These are phyloP conservation scores for Albula goreensis DNA, from an alignment of 2,113 vertebrate genomes.

Conservation along the genomic window DNA sequence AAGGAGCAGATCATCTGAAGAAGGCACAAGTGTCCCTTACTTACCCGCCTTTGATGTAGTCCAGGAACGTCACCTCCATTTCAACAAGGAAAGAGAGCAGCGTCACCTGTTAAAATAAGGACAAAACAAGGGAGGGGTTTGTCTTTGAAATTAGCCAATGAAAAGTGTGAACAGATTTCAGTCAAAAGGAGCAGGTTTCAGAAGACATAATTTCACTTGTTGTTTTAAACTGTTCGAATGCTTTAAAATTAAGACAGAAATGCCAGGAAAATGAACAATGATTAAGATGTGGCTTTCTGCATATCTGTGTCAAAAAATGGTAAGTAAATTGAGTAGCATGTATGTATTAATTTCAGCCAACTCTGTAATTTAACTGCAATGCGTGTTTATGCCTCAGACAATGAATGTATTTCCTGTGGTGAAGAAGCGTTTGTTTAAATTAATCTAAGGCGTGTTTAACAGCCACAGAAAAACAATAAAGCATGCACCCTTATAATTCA, in stretches of 20 bases:
- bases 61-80: slow-evolving; percentile 95
- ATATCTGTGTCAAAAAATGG: no score
- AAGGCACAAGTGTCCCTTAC: slow-evolving; percentile 48
- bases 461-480: background rate
- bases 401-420: background rate
- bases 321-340: no score
- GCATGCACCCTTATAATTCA: background rate
- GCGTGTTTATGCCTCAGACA: no score
- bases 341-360: no score
- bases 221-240: background rate
- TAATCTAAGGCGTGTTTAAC: background rate
- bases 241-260: background rate
- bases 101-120: slow-evolving; percentile 77
- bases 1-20: background rate
- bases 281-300: no score
- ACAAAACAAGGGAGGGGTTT: background rate
- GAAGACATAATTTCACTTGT: background rate
- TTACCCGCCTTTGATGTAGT: slow-evolving; percentile 98
- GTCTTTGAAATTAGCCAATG: background rate
- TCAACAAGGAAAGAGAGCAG: slow-evolving; percentile 96
- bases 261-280: no score
- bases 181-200: background rate
- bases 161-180: background rate
- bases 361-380: no score
- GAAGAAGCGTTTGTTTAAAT: background rate